Conservation (phyloP, 2,113 vertebrate genomes). For the Oreochromis niloticus region DNA sequence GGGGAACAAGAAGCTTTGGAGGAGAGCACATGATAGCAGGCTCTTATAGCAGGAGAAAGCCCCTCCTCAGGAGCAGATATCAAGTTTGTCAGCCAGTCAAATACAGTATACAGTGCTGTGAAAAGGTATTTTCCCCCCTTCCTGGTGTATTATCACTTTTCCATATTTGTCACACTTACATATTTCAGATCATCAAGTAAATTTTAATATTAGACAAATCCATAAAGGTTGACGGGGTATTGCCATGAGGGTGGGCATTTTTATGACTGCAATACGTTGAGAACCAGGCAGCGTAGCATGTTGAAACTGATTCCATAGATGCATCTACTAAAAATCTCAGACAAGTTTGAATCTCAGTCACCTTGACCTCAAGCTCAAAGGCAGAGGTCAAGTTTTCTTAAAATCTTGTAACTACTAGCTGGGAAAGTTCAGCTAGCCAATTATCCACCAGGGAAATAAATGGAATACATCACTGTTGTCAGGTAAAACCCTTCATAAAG, state of each 20-base stretch:
- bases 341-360: not conserved
- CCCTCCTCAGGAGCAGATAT: not conserved
- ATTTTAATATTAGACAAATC: not conserved
- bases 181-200: not conserved
- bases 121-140: fast-evolving
- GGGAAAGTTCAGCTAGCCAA: not conserved
- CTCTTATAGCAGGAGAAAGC: not conserved
- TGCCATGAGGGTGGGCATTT: not conserved
- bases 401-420: not conserved
- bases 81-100: not conserved
- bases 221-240: no score
- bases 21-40: not conserved
- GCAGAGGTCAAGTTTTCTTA: not conserved
- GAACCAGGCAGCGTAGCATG: not conserved
- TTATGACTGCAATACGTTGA: not conserved
- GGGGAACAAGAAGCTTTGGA: not conserved
- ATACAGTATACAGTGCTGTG: not conserved
- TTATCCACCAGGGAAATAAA: not conserved
- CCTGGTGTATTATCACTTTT: not conserved
- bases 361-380: not conserved
- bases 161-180: not conserved
- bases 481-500: not conserved
- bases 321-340: not conserved
- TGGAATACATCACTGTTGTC: not conserved
- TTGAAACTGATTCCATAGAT: not conserved